Base-by-base conservation (phyloP, 2,888 invertebrate species). In the Dicycla oo region DNA sequence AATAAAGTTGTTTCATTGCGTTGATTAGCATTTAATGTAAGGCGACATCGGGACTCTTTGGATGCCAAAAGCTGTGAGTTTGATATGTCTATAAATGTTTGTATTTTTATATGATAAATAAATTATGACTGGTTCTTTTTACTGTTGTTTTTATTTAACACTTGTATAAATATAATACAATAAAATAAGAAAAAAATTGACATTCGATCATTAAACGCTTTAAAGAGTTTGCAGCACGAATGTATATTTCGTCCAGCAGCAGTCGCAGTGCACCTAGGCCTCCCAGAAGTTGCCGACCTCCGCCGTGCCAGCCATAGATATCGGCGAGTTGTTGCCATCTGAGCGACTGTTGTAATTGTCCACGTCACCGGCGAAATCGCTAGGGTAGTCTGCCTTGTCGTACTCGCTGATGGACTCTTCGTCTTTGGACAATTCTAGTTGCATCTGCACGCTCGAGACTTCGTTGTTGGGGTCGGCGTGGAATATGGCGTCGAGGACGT, bases 101-200 rank as follows among this genome's bases (percentile, higher is more conserved):
- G 94, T 95, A 95, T 94, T 95, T 95, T 95, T 95, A 95, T 95
- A 95, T 91, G 83, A 87, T 84, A 91, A 93, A 93, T 94, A 94
- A 94, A 94, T 93, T 91, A 94, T 93, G 91, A 92, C 89, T 91
- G 91, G 91, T 92, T 93, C 81, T 73, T 60, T 78, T 81, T 64
- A 75, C 58, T 58, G 66, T 78, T 84, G 66, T 82, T 82, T 49
- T 80, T 86, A 91, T 91, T 90, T 90, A 89, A 66, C 43, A 45
- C 65, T 47, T 23, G 20, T 67, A 58, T 65, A 68, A 70, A 66
- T 57, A 69, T 40, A 60, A 49, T 60, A 80, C 81, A 80, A 63
- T 74, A 80, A 73, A n/a, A 68, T 78, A 40, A 57, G 30, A 62
- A 5, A 45, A 60, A 68, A 73, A 60, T 66, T 51, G 56, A 66